These are phyloP conservation scores for Acyrthosiphon pisum DNA, from an alignment of 1,140 invertebrate species.

Conservation along the genomic window DNA sequence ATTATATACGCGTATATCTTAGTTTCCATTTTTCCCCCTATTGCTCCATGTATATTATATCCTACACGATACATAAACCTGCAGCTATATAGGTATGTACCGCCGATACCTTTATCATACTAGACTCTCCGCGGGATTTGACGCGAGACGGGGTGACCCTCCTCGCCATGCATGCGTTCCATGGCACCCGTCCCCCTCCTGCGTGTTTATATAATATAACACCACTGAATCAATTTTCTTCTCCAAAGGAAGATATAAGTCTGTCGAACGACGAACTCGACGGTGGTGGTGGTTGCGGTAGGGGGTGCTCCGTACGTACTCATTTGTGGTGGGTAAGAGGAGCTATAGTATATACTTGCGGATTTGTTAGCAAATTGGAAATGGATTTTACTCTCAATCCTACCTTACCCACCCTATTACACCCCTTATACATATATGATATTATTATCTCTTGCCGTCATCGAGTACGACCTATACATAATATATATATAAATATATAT, in stretches of 20 bases:
- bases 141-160: slow-evolving; percentile 8
- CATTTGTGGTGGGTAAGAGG: background rate
- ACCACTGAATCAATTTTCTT: slow-evolving; percentile 52
- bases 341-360: background rate
- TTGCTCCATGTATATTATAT: background rate
- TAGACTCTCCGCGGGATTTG: slow-evolving; percentile 21
- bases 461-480: background rate
- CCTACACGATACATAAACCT: background rate
- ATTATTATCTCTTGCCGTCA: slow-evolving; percentile 1
- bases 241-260: slow-evolving; percentile 34
- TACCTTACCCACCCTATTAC: background rate
- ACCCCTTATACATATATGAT: background rate
- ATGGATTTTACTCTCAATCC: slow-evolving; percentile 39
- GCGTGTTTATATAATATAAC: slow-evolving; percentile 11
- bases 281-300: background rate
- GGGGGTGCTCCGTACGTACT: background rate
- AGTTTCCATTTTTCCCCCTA: background rate
- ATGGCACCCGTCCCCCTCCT: background rate
- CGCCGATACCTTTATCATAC: background rate
- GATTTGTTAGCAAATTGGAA: slow-evolving; percentile 57
- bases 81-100: background rate
- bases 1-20: slow-evolving; percentile 4
- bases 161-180: background rate
- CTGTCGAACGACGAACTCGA: background rate
- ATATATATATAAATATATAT: background rate